Base-by-base conservation (phyloP, 1,140 invertebrate species). In the Drosophila elegans region DNA sequence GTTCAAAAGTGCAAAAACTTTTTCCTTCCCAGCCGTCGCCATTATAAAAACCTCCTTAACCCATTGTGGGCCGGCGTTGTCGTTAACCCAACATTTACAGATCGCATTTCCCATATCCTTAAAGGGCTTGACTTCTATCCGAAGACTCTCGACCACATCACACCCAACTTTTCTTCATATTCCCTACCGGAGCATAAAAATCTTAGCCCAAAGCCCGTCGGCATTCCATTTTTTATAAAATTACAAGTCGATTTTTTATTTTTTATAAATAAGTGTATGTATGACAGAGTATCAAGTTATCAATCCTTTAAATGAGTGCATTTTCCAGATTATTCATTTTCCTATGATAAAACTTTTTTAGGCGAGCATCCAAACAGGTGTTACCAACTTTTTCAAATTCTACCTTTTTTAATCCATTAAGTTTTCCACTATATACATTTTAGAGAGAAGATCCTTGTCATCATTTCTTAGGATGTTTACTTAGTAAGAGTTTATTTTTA, bases 1-100 rank as follows among this genome's bases (percentile, higher is more conserved):
- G 83, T 83, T 89, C 72, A 88, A 89, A 88, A 88, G 83, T 89
- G 80, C 63, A 80, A 78, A 80, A 80, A 69, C 38, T 39, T 57
- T 86, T 67, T 63, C 44, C 54, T 63, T 36, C 51, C 57, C 45
- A 48, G 38, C 25, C 72, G 59, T 48, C 74, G 61, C 72, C 73
- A 68, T 77, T 69, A 51, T 32, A 74, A 69, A 69, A 57, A 39
- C 63, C 44, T 12, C 41, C 12, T 41, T 66, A 66, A 66, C 60
- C 64, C 61, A 41, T 71, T 56, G 29, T 9, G 25, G 67, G 51
- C 41, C 12, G 11, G 1, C 34, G 21, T 29, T 32, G 51, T 61
- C 21, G 13, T 2, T 25, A 49, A 32, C 16, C 29, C 27, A 13
- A 13, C 27, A 34, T 25, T 11, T 48, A 29, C 13, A 21, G 61